Conservation (phyloP, 2,797 vertebrate genomes). For the Tarsius wallacei region DNA sequence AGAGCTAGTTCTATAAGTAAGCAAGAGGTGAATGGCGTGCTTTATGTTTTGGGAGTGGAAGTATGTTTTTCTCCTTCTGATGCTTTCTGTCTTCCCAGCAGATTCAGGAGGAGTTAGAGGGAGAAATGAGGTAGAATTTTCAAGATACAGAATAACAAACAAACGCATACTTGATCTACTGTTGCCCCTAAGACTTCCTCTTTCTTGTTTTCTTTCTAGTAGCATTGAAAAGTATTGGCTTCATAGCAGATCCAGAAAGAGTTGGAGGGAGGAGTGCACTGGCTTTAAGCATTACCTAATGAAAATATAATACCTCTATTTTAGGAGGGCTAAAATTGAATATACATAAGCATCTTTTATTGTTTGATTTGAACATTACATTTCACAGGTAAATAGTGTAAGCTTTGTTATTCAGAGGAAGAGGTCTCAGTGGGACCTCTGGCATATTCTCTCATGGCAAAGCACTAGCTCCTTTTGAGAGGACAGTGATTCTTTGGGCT, state of each 20-base stretch:
- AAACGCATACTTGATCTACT: conserved; percentile 43
- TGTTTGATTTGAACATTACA: conserved; percentile 50
- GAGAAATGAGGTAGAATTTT: conserved; percentile 47
- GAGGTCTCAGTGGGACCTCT: not conserved
- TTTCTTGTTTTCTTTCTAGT: conserved; percentile 44
- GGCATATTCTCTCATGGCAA: not conserved
- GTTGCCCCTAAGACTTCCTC: not conserved
- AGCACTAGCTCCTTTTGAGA: conserved; percentile 37
- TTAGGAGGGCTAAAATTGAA: conserved; percentile 67
- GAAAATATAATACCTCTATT: not conserved
- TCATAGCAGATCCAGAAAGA: conserved; percentile 45
- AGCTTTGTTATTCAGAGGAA: conserved; percentile 44
- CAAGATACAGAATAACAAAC: conserved; percentile 1
- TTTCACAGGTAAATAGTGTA: conserved; percentile 49
- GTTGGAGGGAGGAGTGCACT: not conserved
- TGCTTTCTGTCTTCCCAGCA: conserved; percentile 6
- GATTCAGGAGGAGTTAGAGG: conserved; percentile 1
- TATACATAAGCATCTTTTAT: conserved; percentile 40
- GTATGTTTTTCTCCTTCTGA: conserved; percentile 59
- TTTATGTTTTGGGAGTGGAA: conserved; percentile 50
- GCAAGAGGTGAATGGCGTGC: not conserved
- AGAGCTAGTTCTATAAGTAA: conserved; percentile 44
- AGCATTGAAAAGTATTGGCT: conserved; percentile 29
- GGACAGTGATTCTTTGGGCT: not conserved
- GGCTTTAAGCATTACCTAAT: not conserved